Conservation (phyloP, 2,113 vertebrate genomes). For the Pygoscelis antarcticus region DNA sequence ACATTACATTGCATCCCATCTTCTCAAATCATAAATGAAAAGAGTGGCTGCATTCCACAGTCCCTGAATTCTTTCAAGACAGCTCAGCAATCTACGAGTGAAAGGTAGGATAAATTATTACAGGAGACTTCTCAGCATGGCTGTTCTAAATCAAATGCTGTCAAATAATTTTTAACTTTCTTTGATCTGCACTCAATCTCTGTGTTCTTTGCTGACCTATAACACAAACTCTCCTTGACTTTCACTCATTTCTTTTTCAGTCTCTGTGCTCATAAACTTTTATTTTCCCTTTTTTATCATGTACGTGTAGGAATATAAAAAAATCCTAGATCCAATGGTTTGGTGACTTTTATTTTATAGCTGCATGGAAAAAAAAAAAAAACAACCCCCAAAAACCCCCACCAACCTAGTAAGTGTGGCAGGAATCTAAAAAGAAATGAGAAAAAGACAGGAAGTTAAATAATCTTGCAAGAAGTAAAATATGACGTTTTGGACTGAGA, state of each 20-base stretch:
- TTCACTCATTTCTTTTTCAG: conserved; percentile 40
- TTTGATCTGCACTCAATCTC: conserved; percentile 73
- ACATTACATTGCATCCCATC: conserved; percentile 15
- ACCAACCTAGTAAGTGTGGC: background rate
- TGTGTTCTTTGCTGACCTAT: conserved; percentile 62
- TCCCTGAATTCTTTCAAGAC: conserved; percentile 70
- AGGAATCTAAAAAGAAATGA: conserved; percentile 38
- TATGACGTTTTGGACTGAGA: background rate
- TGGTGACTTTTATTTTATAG: conserved; percentile 52
- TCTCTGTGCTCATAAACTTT: conserved; percentile 35
- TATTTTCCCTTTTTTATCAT: conserved; percentile 45
- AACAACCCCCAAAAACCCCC: background rate
- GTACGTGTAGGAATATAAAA: background rate
- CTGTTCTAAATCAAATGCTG: conserved; percentile 76
- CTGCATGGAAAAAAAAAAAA: background rate
- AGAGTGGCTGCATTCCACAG: conserved; percentile 36
- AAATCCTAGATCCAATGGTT: background rate
- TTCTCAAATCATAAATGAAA: conserved; percentile 50
- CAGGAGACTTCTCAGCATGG: conserved; percentile 45
- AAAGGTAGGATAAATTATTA: conserved; percentile 68
- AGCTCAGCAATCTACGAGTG: conserved; percentile 60
- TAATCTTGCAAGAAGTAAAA: conserved; percentile 61
- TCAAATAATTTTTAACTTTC: conserved; percentile 75
- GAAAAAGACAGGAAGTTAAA: conserved; percentile 51
- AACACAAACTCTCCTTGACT: conserved; percentile 48